phyloP scores from a whole-genome alignment of 2,888 invertebrate species.

The Clusia tigrina region DNA sequence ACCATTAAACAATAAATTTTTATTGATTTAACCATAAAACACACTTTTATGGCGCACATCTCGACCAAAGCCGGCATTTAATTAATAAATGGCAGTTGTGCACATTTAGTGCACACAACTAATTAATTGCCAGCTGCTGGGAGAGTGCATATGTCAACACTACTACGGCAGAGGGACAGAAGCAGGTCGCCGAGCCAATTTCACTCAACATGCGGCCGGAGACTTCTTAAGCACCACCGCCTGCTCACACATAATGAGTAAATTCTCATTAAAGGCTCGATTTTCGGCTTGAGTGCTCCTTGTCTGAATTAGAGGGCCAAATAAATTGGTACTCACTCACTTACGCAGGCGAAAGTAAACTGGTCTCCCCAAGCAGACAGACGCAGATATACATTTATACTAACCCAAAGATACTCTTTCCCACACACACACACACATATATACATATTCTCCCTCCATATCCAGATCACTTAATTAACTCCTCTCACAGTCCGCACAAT shows the following conservation, averaged over 20 bases:
- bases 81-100: no score
- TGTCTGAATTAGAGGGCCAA: not conserved
- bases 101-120: no score
- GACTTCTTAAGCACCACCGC: not conserved
- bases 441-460: not conserved
- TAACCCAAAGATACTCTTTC: no score
- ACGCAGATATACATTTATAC: not conserved
- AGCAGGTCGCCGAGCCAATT: no score
- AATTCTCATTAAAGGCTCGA: constrained; percentile 7
- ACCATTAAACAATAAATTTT: no score
- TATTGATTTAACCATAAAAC: no score
- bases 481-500: not conserved
- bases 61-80: no score
- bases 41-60: no score
- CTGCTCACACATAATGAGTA: not conserved
- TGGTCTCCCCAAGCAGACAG: not conserved
- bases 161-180: no score
- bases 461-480: not conserved
- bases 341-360: not conserved
- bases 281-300: constrained; percentile 10
- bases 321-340: not conserved
- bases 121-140: no score
- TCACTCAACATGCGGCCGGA: no score
- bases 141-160: no score
- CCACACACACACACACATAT: not conserved